These are phyloP conservation scores for Rhegmatorhina hoffmannsi DNA, from an alignment of 2,113 vertebrate species.

Conservation along the genomic window DNA sequence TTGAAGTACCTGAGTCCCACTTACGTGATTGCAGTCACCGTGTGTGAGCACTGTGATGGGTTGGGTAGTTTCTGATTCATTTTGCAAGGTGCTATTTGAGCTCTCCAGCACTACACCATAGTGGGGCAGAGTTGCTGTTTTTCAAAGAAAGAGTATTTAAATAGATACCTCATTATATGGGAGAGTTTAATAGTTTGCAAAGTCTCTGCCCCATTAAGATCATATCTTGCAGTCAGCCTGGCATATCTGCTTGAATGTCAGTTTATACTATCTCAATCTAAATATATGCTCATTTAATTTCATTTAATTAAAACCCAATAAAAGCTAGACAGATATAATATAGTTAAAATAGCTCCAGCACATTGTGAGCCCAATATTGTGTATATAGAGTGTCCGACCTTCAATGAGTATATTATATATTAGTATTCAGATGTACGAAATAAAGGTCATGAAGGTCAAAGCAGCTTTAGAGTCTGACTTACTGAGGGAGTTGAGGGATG, in stretches of 20 bases:
- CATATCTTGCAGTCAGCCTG: constrained; percentile 37
- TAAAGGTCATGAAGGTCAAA: constrained; percentile 28
- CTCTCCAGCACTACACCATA: background rate
- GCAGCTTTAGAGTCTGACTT: background rate
- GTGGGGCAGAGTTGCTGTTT: constrained; percentile 24
- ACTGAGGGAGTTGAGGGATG: background rate
- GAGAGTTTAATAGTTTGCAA: constrained; percentile 64
- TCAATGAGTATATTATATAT: background rate
- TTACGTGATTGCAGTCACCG: background rate
- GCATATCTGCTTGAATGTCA: constrained; percentile 54
- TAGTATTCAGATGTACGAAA: constrained; percentile 19
- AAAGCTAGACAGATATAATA: constrained; percentile 74
- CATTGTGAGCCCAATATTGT: background rate
- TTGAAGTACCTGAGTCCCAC: background rate
- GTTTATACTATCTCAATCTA: constrained; percentile 63
- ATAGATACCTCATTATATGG: constrained; percentile 53
- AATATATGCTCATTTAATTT: constrained; percentile 69
- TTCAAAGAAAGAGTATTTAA: constrained; percentile 46
- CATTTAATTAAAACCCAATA: constrained; percentile 80
- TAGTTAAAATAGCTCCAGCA: constrained; percentile 71
- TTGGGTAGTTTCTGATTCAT: background rate
- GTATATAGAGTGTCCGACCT: background rate
- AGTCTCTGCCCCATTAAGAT: constrained; percentile 64
- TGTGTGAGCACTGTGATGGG: background rate
- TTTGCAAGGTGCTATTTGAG: constrained; percentile 15